phyloP scores from a whole-genome alignment of 2,797 vertebrate species.

The Botia kubotai region DNA sequence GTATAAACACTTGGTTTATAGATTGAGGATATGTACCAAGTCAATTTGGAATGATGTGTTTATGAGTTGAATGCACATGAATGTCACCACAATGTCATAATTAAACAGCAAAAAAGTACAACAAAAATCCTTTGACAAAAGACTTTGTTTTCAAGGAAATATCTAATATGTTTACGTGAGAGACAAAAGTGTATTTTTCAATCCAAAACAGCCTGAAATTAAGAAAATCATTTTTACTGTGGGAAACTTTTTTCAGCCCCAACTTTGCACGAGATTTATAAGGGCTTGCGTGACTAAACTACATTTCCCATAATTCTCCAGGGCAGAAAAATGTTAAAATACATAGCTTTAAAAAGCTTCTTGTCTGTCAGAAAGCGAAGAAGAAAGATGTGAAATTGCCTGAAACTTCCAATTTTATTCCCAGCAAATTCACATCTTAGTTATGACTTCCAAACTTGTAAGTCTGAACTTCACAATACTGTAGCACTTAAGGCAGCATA shows the following conservation, averaged over 20 bases:
- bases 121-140: no score
- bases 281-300: background rate
- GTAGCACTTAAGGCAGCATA: background rate
- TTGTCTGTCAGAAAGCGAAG: background rate
- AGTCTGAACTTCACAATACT: background rate
- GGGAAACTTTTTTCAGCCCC: no score
- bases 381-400: background rate
- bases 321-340: background rate
- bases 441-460: background rate
- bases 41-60: background rate
- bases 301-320: background rate
- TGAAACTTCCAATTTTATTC: background rate
- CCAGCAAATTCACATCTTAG: background rate
- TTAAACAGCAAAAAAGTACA: background rate
- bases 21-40: constrained; percentile 2
- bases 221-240: no score
- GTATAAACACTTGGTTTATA: constrained; percentile 35
- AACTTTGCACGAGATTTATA: background rate
- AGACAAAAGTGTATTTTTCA: no score
- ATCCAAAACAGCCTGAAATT: no score
- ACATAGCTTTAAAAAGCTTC: background rate
- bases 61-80: background rate
- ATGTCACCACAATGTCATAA: background rate
- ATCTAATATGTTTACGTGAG: no score
- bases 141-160: no score